Evolutionary conservation across 2,113 vertebrate species (phyloP).

Genomic region (Sus scrofa): T2T-Sscrofa CM000812.6:179463001-179463500

Average conservation of each 20-base stretch:
- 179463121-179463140: not conserved
- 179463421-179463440: not conserved
- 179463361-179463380: slow-evolving; percentile 70
- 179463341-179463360: not conserved
- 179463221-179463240: slow-evolving; percentile 25
- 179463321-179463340: not conserved
- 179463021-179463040: not conserved
- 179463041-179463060: not conserved
- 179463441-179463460: not conserved
- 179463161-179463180: slow-evolving; percentile 23
- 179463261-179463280: not conserved
- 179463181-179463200: slow-evolving; percentile 25
- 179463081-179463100: not conserved
- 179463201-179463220: not conserved
- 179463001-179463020: not conserved
- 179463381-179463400: slow-evolving; percentile 51
- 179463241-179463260: not conserved
- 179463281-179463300: not conserved
- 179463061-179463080: not conserved
- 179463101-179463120: not conserved
- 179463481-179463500: not conserved
- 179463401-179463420: not conserved
- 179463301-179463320: not conserved
- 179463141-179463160: slow-evolving; percentile 48
- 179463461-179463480: not conserved